Percentiles rank a stretch among this genome's conserved stretches.
These are phyloP conservation scores for Alethe diademata DNA, from an alignment of 2,113 vertebrate species.

Conservation along the genomic window DNA sequence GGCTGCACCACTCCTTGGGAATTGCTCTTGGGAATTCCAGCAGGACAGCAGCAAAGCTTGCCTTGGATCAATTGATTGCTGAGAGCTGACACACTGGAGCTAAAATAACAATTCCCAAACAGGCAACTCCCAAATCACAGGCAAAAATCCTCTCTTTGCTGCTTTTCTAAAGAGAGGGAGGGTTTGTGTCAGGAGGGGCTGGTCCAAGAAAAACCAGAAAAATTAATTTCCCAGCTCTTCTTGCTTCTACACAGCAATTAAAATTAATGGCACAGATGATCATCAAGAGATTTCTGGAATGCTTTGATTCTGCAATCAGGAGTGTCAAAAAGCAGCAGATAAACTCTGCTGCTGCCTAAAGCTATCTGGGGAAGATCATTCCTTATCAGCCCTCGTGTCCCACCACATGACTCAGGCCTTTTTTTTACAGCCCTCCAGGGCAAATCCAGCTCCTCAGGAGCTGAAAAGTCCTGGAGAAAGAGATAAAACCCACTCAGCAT, in stretches of 20 bases:
- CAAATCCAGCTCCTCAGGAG: neutral
- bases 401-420: neutral
- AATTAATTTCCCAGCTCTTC: neutral
- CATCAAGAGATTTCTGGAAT: neutral
- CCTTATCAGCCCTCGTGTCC: neutral
- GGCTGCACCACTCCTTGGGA: neutral
- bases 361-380: neutral
- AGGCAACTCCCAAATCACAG: neutral
- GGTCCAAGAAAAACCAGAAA: neutral
- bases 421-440: neutral
- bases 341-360: neutral
- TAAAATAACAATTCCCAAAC: neutral
- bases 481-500: neutral
- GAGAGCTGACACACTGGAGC: neutral
- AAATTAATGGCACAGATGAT: neutral
- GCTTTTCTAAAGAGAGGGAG: neutral
- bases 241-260: neutral
- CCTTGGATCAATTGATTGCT: rapidly evolving
- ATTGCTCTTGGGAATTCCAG: neutral
- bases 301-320: neutral
- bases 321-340: neutral
- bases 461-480: neutral
- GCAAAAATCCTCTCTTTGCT: neutral
- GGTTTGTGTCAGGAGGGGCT: rapidly evolving
- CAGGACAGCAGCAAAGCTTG: neutral